Percentiles rank a stretch among this genome's conserved stretches.
Evolutionary conservation across 2,113 vertebrate species (phyloP).

Genomic region (Stegastes partitus): DNA sequence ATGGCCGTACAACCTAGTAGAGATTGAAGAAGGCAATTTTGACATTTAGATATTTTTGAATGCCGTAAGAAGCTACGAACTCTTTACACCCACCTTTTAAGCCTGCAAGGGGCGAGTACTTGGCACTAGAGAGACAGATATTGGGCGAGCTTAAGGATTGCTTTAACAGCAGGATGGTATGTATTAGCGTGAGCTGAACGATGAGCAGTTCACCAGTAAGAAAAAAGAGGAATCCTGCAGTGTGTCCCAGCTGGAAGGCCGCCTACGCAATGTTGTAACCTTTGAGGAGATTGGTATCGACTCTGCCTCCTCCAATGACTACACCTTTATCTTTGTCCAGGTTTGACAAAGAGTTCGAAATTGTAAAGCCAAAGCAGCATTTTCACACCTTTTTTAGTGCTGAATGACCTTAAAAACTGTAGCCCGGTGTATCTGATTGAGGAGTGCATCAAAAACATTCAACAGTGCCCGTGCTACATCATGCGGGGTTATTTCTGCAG

Average conservation of each 20-base stretch:
- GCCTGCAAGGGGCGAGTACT: background rate
- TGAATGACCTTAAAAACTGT: constrained; percentile 23
- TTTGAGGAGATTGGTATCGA: constrained; percentile 37
- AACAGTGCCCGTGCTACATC: background rate
- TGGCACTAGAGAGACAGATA: background rate
- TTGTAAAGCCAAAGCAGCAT: constrained; percentile 9
- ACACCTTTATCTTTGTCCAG: constrained; percentile 31
- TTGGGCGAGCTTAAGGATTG: background rate
- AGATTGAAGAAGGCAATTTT: background rate
- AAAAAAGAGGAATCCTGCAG: background rate
- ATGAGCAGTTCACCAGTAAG: constrained; percentile 2
- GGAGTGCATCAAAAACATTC: constrained; percentile 1
- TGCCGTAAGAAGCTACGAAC: background rate
- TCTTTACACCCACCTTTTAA: background rate
- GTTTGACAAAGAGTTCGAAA: constrained; percentile 35
- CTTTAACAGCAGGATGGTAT: constrained; percentile 7
- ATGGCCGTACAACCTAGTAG: background rate
- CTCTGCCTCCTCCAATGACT: constrained; percentile 14
- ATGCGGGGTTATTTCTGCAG: constrained; percentile 23
- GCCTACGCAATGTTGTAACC: constrained; percentile 48
- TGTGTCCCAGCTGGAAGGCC: constrained; percentile 17
- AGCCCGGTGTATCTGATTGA: background rate
- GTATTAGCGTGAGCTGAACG: constrained; percentile 2
- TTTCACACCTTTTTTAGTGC: constrained; percentile 6
- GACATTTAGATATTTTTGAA: constrained; percentile 5